Evolutionary conservation across 2,797 vertebrate species (phyloP).

Genomic region (Prionace glauca): DNA sequence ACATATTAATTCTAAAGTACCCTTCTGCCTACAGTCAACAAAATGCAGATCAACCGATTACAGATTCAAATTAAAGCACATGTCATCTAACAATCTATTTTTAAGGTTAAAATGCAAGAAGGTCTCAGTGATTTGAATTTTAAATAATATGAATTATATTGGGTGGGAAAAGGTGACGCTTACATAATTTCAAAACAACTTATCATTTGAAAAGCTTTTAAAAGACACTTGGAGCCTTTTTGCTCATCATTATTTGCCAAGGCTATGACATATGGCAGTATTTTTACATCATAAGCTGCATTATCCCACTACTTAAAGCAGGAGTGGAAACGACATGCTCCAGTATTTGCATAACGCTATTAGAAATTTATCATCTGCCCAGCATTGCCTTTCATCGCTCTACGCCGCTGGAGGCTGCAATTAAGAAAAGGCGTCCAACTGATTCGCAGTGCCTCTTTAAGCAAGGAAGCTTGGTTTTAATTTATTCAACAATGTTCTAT

Average conservation of each 20-base stretch:
- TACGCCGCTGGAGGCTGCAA: not conserved
- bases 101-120: not conserved
- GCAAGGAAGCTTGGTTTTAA: not conserved
- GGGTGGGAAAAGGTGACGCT: constrained; percentile 9
- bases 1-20: constrained; percentile 8
- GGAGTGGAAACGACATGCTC: not conserved
- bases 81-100: not conserved
- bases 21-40: not conserved
- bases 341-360: constrained; percentile 19
- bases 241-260: constrained; percentile 13
- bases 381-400: not conserved
- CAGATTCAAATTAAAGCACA: constrained; percentile 13
- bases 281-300: constrained; percentile 25
- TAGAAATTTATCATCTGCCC: not conserved
- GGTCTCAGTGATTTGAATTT: constrained; percentile 1
- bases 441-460: not conserved
- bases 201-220: constrained; percentile 32
- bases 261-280: constrained; percentile 23
- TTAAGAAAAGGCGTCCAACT: constrained; percentile 6
- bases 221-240: not conserved
- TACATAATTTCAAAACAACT: constrained; percentile 17
- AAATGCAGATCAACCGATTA: constrained; percentile 10
- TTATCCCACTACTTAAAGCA: constrained; percentile 20
- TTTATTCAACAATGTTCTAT: not conserved
- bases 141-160: constrained; percentile 18